phyloP scores from a whole-genome alignment of 2,113 vertebrate genomes.

The Myiozetetes cayanensis region DNA sequence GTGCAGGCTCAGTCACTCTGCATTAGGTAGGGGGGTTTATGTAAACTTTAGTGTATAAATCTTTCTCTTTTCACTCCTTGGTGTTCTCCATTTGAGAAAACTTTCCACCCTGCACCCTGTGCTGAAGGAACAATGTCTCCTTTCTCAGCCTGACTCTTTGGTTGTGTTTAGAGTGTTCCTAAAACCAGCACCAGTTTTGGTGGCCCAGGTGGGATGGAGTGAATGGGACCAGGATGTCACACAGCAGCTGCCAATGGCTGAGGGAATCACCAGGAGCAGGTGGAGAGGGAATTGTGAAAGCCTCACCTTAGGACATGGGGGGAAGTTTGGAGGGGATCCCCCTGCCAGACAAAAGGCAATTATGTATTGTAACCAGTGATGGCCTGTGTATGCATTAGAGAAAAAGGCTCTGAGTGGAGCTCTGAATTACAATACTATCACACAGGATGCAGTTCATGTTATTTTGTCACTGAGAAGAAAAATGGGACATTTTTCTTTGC shows the following conservation, averaged over 20 bases:
- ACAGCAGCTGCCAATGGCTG: background rate
- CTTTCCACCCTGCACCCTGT: fast-evolving
- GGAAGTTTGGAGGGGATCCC: background rate
- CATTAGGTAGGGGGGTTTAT: too few species aligned
- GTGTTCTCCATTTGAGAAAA: background rate
- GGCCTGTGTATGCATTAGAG: background rate
- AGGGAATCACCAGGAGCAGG: background rate
- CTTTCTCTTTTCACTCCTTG: too few species aligned
- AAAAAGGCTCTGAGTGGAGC: background rate
- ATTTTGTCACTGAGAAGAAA: background rate
- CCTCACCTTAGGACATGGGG: background rate
- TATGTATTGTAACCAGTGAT: background rate
- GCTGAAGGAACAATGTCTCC: background rate
- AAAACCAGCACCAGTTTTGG: too few species aligned
- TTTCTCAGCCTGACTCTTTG: background rate
- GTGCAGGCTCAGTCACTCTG: too few species aligned
- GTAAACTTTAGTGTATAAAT: too few species aligned
- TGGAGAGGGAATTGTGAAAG: background rate
- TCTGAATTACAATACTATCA: background rate
- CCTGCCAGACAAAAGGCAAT: background rate
- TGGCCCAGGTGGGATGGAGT: background rate
- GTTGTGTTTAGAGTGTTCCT: background rate
- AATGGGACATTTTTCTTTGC: background rate
- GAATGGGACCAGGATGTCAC: background rate
- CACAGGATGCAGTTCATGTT: background rate